A percentile compares a stretch with the other conserved stretches of the same genome.
These are phyloP conservation scores for Phyllostomus discolor DNA, from an alignment of 2,113 vertebrate genomes.

Conservation along the genomic window DNA sequence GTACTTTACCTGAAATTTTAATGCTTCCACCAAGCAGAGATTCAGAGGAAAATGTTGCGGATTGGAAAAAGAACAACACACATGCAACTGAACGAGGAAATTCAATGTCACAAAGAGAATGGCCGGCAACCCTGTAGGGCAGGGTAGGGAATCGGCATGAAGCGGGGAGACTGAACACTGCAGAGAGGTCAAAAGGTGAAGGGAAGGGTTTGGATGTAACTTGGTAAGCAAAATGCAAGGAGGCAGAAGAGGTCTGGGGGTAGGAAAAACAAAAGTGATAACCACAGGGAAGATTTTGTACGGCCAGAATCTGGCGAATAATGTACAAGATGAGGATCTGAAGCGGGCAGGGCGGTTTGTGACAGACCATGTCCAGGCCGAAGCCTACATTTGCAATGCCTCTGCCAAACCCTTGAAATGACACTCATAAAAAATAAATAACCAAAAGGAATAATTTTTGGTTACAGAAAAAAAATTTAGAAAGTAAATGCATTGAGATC, in stretches of 20 bases:
- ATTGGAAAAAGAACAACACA: not conserved
- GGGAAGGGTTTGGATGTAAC: not conserved
- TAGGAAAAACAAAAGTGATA: not conserved
- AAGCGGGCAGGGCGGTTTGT: not conserved
- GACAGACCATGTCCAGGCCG: not conserved
- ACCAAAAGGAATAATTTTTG: not conserved
- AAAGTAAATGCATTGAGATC: not conserved
- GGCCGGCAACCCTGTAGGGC: not conserved
- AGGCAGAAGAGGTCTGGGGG: not conserved
- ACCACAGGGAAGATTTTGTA: not conserved
- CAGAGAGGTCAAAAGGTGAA: not conserved
- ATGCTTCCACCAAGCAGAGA: not conserved
- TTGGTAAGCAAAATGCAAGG: not conserved
- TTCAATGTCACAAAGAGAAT: not conserved
- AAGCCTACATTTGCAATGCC: not conserved
- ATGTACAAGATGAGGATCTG: not conserved
- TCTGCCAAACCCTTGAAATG: not conserved
- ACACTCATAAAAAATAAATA: not conserved
- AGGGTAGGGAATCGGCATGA: not conserved
- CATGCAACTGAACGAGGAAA: not conserved
- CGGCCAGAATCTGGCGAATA: not conserved
- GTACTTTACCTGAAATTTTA: not conserved
- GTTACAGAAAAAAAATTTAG: not conserved
- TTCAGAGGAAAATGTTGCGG: not conserved
- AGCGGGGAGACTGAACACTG: not conserved